Evolutionary conservation across 2,113 vertebrate genomes (phyloP).

Genomic region (Calonectris borealis): DNA sequence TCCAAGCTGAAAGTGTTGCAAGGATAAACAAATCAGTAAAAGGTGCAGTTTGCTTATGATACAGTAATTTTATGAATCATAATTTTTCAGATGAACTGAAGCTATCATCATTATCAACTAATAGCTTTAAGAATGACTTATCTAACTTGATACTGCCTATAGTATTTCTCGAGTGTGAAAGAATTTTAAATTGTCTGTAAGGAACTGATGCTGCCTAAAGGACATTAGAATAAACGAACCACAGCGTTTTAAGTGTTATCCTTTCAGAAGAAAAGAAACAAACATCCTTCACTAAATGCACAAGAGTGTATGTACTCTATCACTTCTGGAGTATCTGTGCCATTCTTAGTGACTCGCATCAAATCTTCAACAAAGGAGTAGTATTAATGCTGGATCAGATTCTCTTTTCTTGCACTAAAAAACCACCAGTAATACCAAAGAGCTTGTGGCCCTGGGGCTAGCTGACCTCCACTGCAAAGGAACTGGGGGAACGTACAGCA

Average conservation of each 20-base stretch:
- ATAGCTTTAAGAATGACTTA: conserved; percentile 60
- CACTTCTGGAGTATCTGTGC: neutral
- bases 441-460: neutral
- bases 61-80: conserved; percentile 56
- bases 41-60: conserved; percentile 40
- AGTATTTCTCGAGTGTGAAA: conserved; percentile 51
- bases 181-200: conserved; percentile 53
- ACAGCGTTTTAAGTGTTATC: neutral
- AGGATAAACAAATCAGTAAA: conserved; percentile 53
- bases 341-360: neutral
- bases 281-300: conserved; percentile 1
- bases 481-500: neutral
- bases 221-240: conserved; percentile 48
- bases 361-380: neutral
- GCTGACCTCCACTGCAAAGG: neutral
- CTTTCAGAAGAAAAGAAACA: conserved; percentile 29
- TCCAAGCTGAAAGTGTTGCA: neutral
- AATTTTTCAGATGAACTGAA: conserved; percentile 62
- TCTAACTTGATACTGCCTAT: conserved; percentile 30
- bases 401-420: neutral
- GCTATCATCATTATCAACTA: conserved; percentile 57
- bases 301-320: neutral
- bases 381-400: neutral
- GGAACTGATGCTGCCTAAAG: neutral
- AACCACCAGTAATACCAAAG: neutral